Evolutionary conservation across 2,888 invertebrate species (phyloP).

Genomic region (Smittia sp.): DNA sequence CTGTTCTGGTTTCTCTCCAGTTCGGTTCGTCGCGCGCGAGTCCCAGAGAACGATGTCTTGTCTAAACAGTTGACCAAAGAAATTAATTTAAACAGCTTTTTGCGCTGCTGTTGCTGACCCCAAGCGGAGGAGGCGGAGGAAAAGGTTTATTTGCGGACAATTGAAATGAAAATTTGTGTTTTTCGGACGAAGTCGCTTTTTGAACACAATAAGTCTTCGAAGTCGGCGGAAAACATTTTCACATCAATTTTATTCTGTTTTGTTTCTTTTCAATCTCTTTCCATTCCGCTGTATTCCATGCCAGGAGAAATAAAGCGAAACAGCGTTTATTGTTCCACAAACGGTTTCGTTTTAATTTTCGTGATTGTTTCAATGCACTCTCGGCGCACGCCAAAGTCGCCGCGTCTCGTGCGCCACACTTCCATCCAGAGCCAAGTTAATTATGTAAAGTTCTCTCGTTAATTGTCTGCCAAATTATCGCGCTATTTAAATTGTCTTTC

Average conservation of each 20-base stretch:
- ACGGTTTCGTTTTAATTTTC: neutral
- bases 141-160: conserved; percentile 19
- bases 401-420: neutral
- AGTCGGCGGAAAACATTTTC: conserved; percentile 3
- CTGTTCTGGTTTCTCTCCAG: neutral
- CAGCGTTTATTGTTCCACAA: neutral
- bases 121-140: neutral
- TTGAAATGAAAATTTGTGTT: conserved; percentile 31
- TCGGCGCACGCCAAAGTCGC: conserved; percentile 23
- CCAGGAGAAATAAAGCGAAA: neutral
- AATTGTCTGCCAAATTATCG: conserved; percentile 12
- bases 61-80: conserved; percentile 9
- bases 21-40: neutral
- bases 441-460: conserved; percentile 34
- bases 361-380: neutral
- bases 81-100: conserved; percentile 18
- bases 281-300: neutral
- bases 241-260: conserved; percentile 3
- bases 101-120: neutral
- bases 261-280: neutral
- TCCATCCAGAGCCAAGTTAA: conserved; percentile 17
- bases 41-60: neutral
- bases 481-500: conserved; percentile 27
- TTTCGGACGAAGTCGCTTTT: conserved; percentile 27
- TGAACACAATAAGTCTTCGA: conserved; percentile 20